phyloP scores from a whole-genome alignment of 1,140 invertebrate genomes.

The Spodoptera litura region DNA sequence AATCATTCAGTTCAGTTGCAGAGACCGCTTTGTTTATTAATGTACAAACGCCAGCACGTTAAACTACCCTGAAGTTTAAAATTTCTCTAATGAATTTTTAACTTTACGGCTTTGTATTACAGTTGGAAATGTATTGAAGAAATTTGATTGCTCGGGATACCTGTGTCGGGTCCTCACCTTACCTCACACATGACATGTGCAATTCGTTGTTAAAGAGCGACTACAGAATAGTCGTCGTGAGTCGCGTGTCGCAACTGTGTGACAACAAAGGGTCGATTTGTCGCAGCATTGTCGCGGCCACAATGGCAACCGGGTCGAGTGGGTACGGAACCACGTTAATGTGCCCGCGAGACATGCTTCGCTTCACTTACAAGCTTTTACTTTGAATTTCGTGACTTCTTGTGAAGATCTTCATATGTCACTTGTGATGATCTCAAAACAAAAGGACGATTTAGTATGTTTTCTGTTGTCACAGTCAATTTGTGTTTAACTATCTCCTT shows the following conservation, averaged over 20 bases:
- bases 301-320: conserved; percentile 70
- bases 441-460: no score
- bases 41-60: neutral
- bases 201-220: conserved; percentile 12
- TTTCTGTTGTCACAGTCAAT: no score
- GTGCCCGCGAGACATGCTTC: conserved; percentile 50
- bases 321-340: conserved; percentile 59
- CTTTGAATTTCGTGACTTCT: conserved; percentile 25
- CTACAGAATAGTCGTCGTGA: conserved; percentile 28
- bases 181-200: neutral
- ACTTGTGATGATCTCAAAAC: no score
- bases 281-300: conserved; percentile 66
- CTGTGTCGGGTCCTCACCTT: neutral
- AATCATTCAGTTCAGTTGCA: conserved; percentile 17
- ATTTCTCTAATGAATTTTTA: no score
- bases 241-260: conserved; percentile 56
- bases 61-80: no score
- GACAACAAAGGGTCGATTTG: conserved; percentile 78
- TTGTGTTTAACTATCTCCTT: no score
- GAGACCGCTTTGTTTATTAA: conserved; percentile 15
- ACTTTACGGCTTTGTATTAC: no score
- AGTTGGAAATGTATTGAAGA: no score
- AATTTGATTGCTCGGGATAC: no score
- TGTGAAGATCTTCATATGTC: neutral
- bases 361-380: conserved; percentile 39